These are phyloP conservation scores for Psittacula echo DNA, from an alignment of 2,797 vertebrate genomes.

Conservation along the genomic window DNA sequence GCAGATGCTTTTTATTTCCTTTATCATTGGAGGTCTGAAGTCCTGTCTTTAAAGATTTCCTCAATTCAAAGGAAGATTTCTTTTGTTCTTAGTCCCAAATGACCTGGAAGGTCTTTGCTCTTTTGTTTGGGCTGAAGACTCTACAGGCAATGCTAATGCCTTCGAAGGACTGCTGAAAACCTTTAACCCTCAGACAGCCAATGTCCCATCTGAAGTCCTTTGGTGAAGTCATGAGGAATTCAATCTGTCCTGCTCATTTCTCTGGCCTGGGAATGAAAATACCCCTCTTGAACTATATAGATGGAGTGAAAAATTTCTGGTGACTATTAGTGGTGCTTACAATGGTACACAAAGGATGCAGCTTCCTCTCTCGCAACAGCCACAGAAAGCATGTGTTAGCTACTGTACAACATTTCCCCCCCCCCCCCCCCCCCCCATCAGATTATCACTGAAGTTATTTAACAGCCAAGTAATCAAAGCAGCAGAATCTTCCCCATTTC, in stretches of 20 bases:
- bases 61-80: constrained; percentile 47
- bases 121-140: constrained; percentile 49
- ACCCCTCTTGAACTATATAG: background rate
- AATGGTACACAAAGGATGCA: background rate
- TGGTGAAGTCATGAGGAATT: constrained; percentile 25
- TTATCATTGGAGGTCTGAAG: constrained; percentile 59
- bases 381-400: background rate
- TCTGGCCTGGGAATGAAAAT: background rate
- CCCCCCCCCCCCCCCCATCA: background rate
- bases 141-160: background rate
- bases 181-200: constrained; percentile 7
- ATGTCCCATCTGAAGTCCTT: constrained; percentile 7
- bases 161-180: constrained; percentile 14
- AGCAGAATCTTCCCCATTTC: background rate
- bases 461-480: background rate
- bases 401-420: background rate
- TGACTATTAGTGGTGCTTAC: background rate
- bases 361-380: background rate
- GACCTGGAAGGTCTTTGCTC: constrained; percentile 30
- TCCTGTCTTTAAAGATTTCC: constrained; percentile 58
- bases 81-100: constrained; percentile 34
- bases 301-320: background rate
- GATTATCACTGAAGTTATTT: background rate
- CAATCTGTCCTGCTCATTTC: constrained; percentile 2
- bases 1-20: constrained; percentile 64